These are phyloP conservation scores for Phrixothrix hirtus DNA, from an alignment of 2,888 invertebrate genomes.

Conservation along the genomic window DNA sequence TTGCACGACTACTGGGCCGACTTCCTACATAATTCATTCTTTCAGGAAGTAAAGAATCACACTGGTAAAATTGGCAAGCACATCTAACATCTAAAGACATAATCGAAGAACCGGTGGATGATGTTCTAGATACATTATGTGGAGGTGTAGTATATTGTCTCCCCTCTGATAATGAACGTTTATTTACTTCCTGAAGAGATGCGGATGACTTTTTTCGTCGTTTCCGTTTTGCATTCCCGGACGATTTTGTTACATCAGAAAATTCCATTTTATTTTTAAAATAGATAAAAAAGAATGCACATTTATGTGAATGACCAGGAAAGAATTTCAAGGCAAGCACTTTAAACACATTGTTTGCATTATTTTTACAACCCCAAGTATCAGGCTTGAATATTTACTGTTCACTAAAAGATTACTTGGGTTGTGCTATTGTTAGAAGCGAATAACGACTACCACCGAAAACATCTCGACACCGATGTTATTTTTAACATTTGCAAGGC, in stretches of 20 bases:
- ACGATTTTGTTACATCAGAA: no score
- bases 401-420: constrained; percentile 50
- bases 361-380: no score
- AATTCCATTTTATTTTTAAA: constrained; percentile 25
- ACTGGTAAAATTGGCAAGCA: constrained; percentile 83
- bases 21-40: constrained; percentile 68
- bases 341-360: constrained; percentile 19
- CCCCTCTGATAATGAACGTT: constrained; percentile 72
- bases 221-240: constrained; percentile 17
- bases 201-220: constrained; percentile 13
- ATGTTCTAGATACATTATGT: constrained; percentile 71
- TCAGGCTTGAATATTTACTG: constrained; percentile 43
- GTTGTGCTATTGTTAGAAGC: constrained; percentile 46
- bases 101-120: constrained; percentile 67
- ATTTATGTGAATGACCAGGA: constrained; percentile 22
- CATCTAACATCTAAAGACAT: constrained; percentile 78
- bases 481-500: constrained; percentile 29
- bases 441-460: constrained; percentile 44
- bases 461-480: constrained; percentile 29
- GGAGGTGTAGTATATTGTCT: constrained; percentile 62
- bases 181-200: constrained; percentile 11
- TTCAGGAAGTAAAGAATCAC: constrained; percentile 78
- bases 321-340: constrained; percentile 28
- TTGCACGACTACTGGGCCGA: constrained; percentile 40
- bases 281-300: constrained; percentile 7